Percentiles rank a stretch among this genome's conserved stretches.
These are phyloP conservation scores for Eupithecia vulgata DNA, from an alignment of 2,888 invertebrate genomes.

Conservation along the genomic window DNA sequence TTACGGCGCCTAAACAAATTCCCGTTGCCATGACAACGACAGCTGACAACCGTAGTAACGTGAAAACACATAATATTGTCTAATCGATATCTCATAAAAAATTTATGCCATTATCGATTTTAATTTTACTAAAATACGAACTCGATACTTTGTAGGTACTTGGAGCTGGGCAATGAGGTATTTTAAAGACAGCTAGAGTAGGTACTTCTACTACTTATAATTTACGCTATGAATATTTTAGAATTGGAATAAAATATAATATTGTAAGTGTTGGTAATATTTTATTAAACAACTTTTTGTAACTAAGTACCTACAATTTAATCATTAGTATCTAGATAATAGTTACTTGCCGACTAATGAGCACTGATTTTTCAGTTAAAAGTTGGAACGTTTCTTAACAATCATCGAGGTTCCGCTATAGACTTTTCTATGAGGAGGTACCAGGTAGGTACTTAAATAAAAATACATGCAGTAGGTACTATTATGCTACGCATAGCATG, in stretches of 20 bases:
- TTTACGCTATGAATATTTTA: not conserved
- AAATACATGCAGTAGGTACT: not conserved
- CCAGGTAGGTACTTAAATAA: not conserved
- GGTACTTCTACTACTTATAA: too few species aligned
- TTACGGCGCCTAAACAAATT: slow-evolving; percentile 74
- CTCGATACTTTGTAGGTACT: not conserved
- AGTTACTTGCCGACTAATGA: not conserved
- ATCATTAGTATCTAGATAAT: not conserved
- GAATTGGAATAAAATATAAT: not conserved
- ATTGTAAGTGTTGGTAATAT: not conserved
- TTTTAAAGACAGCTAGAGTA: too few species aligned
- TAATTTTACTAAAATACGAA: slow-evolving; percentile 5
- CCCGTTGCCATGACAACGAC: slow-evolving; percentile 68
- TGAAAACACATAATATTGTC: slow-evolving; percentile 50
- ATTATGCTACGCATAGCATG: too few species aligned
- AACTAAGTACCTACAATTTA: not conserved
- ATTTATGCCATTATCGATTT: slow-evolving; percentile 46
- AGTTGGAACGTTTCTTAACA: not conserved
- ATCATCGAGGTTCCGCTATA: not conserved
- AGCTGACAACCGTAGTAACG: slow-evolving; percentile 68
- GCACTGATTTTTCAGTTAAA: not conserved
- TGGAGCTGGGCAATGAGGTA: not conserved
- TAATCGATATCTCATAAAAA: slow-evolving; percentile 60
- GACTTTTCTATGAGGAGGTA: not conserved
- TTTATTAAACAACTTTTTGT: slow-evolving; percentile 1